These are phyloP conservation scores for Trachelus stipa DNA, from an alignment of 2,888 invertebrate species.

Conservation along the genomic window DNA sequence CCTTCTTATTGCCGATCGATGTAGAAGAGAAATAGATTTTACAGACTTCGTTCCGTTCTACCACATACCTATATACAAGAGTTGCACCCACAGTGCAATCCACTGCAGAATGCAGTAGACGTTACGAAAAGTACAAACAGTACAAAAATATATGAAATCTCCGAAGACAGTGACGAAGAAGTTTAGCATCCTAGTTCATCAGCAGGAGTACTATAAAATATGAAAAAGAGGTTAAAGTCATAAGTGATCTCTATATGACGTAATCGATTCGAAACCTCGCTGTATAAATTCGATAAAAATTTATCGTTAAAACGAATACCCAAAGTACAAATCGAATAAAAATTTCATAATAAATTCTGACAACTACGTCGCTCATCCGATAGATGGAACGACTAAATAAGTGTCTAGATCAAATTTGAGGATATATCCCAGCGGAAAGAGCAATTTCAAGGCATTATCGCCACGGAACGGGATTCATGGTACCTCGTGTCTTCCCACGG, in stretches of 20 bases:
- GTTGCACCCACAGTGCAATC: not conserved
- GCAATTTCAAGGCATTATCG: not conserved
- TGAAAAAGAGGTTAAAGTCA: no score
- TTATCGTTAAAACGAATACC: not conserved
- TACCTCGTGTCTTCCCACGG: not conserved
- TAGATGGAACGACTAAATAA: not conserved
- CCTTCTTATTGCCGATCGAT: not conserved
- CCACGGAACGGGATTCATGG: not conserved
- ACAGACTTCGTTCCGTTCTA: not conserved
- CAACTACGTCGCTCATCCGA: not conserved
- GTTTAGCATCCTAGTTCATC: no score
- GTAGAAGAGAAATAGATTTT: not conserved
- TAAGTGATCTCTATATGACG: not conserved
- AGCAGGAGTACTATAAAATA: no score
- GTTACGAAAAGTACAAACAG: no score
- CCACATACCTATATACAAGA: not conserved
- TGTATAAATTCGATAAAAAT: not conserved
- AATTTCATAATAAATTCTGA: not conserved
- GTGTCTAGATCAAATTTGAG: not conserved
- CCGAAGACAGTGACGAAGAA: no score
- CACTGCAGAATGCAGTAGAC: no score
- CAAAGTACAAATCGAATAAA: not conserved
- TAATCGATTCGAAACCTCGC: not conserved
- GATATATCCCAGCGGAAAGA: not conserved
- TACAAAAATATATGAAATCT: no score